Evolutionary conservation across 2,888 invertebrate species (phyloP), one percentile per base, ranked within the genome.

Genomic region (Pandemis cinnamomeana): DNA sequence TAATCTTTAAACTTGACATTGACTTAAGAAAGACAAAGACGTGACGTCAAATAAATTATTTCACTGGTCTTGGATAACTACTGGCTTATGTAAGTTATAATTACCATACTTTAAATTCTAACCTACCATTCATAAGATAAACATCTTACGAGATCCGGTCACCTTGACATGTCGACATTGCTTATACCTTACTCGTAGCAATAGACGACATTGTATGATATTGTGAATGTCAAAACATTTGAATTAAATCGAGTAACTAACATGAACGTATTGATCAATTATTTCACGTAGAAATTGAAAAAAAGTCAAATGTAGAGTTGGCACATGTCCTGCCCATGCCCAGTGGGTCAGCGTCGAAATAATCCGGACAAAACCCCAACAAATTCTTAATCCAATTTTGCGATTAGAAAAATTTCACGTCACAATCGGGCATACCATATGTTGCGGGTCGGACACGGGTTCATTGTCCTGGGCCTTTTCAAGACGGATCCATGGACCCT

Each of bases 301-400:
- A 78, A 81, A 78, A 79, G 80, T 86, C 87, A 86, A 88, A 87
- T 91, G 3, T 88, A 87, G 83, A 84, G 82, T 79, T 77, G 74
- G 85, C 87, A 85, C 81, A 86, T 84, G 77, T 80, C 85, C 78
- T 84, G 77, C 80, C 85, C 78, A 86, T 84, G 77, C 80, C 85
- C 78, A 86, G 87, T 91, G 89, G 86, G 83, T 71, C 81, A 78
- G 78, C 79, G 82, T 86, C 86, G 83, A 88, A 86, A 87, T 89
- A 91, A 88, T 84, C 85, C 83, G 86, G 86, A 85, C 89, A 85
- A 84, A 89, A 84, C 86, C 76, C 80, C 15, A 78, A 87, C 87
- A 87, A 87, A 85, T 84, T 81, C 83, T 82, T 91, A 93, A 93
- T 93, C 92, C 93, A 93, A 93, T 93, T 91, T 91, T 80, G 87